Evolutionary conservation across 2,797 vertebrate species (phyloP), one percentile per base, ranked within the genome.

Genomic region (Poecile montanus): DNA sequence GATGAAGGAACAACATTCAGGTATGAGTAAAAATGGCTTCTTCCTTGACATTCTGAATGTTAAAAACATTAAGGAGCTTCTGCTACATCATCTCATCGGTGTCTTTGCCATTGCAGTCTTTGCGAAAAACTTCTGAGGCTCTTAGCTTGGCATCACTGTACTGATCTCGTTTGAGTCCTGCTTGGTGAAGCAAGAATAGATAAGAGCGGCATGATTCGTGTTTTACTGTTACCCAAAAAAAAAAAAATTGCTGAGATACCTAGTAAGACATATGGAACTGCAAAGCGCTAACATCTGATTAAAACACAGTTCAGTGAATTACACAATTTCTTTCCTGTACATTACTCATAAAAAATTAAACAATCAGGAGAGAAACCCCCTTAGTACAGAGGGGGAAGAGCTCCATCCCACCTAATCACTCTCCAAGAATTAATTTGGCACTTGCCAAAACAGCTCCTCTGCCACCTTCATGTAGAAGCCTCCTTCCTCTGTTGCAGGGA

Each of bases 131-230:
- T 36, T 76, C 63, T 6, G 11, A 74, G 68, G 65, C 18, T 74
- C 47, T 83, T 78, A 82, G 75, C 72, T 88, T 1, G 0, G 25
- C 51, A 68, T 58, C 54, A 44, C 21, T 38, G 30, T n/a, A 67
- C 30, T 38, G 25, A 94, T 78, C 76, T 93, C 70, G 56, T 82
- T 58, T 78, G 47, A 94, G 62, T 89, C 85, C 51, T 88, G 70
- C 79, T 51, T 81, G 73, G 66, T 70, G 54, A 95, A 91, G 71
- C 86, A 92, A 57, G 71, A 67, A 88, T 60, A 93, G 60, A 18
- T 53, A 87, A 85, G 54, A 79, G 23, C 13, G 50, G 32, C 47
- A 68, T 29, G 50, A 90, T 45, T 89, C 2, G 0, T 70, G 73
- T 85, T 81, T 82, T 68, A 77, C 68, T 36, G 29, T 51, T 78